These are phyloP conservation scores for Cliona cf. orientalis DNA, from an alignment of 37 sponge, comb jelly and placozoan species.

Conservation along the genomic window DNA sequence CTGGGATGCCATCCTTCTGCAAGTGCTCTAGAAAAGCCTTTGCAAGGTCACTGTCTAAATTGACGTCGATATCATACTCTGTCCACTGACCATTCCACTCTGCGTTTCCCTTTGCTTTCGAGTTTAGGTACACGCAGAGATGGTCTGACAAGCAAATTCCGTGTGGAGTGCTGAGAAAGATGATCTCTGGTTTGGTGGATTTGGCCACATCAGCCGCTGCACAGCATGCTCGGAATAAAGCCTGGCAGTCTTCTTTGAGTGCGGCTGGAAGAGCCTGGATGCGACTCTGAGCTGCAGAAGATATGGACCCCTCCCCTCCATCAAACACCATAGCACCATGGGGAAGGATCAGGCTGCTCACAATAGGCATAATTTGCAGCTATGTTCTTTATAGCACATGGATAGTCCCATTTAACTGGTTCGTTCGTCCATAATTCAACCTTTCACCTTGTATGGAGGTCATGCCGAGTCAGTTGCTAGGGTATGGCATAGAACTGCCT, in stretches of 20 bases:
- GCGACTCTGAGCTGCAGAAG: constrained; percentile 17
- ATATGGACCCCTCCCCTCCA: constrained; percentile 10
- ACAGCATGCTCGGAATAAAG: constrained; percentile 16
- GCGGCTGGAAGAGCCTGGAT: constrained; percentile 14
- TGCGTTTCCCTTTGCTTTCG: constrained; percentile 51
- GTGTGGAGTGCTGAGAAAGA: constrained; percentile 61
- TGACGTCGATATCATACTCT: constrained; percentile 41
- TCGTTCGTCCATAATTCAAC: no score
- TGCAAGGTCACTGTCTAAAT: constrained; percentile 32
- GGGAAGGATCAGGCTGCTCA: constrained; percentile 40
- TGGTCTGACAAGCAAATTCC: constrained; percentile 38
- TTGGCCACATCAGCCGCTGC: constrained; percentile 49
- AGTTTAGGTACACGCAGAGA: constrained; percentile 39
- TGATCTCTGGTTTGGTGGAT: constrained; percentile 38
- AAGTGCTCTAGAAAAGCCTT: constrained; percentile 35
- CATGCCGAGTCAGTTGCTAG: no score
- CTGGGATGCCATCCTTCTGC: constrained; percentile 36
- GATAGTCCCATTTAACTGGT: no score
- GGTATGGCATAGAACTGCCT: no score
- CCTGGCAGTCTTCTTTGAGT: constrained; percentile 12
- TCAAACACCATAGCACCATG: constrained; percentile 62
- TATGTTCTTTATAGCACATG: no score
- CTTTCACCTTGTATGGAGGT: no score
- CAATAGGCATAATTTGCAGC: constrained; percentile 23
- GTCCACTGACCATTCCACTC: constrained; percentile 53